These are phyloP conservation scores for Antheraea assamensis DNA, from an alignment of 2,888 invertebrate genomes.

Conservation along the genomic window DNA sequence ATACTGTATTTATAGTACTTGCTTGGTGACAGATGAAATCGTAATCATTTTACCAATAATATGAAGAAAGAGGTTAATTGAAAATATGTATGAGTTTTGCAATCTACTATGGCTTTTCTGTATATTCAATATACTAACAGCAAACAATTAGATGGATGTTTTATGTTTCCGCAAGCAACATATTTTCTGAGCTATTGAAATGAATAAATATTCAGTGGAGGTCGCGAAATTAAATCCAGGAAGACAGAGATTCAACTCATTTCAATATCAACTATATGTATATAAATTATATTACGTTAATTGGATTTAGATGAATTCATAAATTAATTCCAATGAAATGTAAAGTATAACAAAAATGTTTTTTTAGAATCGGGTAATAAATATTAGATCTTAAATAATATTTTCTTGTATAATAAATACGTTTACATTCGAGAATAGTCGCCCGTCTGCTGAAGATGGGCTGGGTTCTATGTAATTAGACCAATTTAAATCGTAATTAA, in stretches of 20 bases:
- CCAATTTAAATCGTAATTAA: conserved; percentile 83
- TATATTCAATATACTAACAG: too few species aligned
- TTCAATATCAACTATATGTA: background rate
- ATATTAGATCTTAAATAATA: conserved; percentile 26
- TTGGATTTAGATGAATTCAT: too few species aligned
- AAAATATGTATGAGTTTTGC: too few species aligned
- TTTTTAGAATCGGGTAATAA: background rate
- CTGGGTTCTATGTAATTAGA: conserved; percentile 79
- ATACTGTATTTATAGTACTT: background rate
- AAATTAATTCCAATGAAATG: background rate
- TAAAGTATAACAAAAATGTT: background rate
- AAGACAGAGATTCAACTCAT: background rate
- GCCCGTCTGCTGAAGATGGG: conserved; percentile 64
- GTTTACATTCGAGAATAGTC: conserved; percentile 59
- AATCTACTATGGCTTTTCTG: too few species aligned
- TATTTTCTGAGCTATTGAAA: background rate
- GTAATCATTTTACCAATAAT: too few species aligned
- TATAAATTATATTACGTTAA: too few species aligned
- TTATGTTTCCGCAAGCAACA: too few species aligned
- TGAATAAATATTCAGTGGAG: background rate
- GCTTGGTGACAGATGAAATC: background rate
- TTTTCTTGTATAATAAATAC: conserved; percentile 50
- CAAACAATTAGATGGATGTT: too few species aligned
- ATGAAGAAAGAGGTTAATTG: too few species aligned
- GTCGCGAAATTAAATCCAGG: background rate